Percentiles rank a stretch among this genome's conserved stretches.
Evolutionary conservation across 2,797 vertebrate genomes (phyloP).

Genomic region (Argya squamiceps): DNA sequence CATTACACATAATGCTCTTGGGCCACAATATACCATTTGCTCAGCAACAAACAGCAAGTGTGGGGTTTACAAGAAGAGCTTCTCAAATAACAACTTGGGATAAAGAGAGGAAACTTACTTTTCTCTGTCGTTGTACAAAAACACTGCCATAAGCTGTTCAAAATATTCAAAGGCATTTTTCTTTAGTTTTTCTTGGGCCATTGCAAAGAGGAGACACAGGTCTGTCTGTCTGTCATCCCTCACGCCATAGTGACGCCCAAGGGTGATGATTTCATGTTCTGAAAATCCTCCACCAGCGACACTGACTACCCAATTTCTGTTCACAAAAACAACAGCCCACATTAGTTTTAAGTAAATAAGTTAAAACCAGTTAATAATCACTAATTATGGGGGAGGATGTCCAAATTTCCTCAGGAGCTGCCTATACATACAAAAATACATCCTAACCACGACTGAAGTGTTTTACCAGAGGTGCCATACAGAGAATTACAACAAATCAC

Average conservation of each 20-base stretch:
- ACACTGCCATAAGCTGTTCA: slow-evolving; percentile 71
- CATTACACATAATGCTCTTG: neutral
- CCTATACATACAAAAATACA: neutral
- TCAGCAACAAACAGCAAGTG: neutral
- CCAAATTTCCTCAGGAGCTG: neutral
- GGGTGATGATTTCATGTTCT: slow-evolving; percentile 87
- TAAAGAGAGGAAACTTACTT: slow-evolving; percentile 76
- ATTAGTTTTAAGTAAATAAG: neutral
- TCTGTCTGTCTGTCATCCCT: slow-evolving; percentile 66
- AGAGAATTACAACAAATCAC: neutral
- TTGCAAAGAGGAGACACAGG: slow-evolving; percentile 74
- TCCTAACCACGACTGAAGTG: neutral
- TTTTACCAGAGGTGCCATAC: neutral
- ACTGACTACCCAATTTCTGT: slow-evolving; percentile 70
- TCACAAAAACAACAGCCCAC: slow-evolving; percentile 29
- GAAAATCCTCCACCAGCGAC: slow-evolving; percentile 74
- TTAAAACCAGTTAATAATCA: neutral
- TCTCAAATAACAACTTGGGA: neutral
- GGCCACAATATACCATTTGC: neutral
- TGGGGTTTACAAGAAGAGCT: neutral
- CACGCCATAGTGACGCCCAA: slow-evolving; percentile 79
- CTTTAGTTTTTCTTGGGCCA: slow-evolving; percentile 83
- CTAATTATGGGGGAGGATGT: neutral
- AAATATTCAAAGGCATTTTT: slow-evolving; percentile 85
- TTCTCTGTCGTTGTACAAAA: slow-evolving; percentile 79